Base-by-base conservation (phyloP, 1,140 invertebrate species). In the Augochlora pura region DNA sequence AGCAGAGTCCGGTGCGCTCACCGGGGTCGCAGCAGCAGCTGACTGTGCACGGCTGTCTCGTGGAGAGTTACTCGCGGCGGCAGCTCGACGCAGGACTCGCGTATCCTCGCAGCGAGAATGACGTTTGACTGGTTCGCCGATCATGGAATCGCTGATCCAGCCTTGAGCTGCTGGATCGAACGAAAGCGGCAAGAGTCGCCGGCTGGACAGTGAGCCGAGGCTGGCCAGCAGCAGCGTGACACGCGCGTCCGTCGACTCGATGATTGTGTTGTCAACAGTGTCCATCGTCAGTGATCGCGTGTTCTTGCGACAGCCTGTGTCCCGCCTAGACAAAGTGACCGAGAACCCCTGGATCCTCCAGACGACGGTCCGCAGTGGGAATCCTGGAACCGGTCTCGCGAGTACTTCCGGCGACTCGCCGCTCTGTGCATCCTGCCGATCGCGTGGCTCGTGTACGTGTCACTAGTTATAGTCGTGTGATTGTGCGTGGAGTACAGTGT, bases 191-290 rank as follows among this genome's bases (percentile, higher is more conserved):
- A 66, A 66, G 42, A 57, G 39, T 77, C 25, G 23, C 32, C 27
- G 42, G 18, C 21, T 10, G 75, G 60, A 49, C 57, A 77, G 54
- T 70, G 75, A 77, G 42, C 25, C 42, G 42, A 5, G 7, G 23
- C 14, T 7, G 27, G 8, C 12, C 27, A 16, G 27, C n/a, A 23
- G 18, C 27, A 69, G 62, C 74, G 39, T 46, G 39, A 60, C 65
- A 62, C 66, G n/a, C 52, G 10, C 46, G 46, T 46, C 5, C 25
- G 8, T 21, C 21, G 16, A 9, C 38, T 14, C 23, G 39, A 32
- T 4, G n/a, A 38, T 39, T 27, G 54, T 21, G 73, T 75, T 75
- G 32, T 62, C 62, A 54, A n/a, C 60, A 74, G 72, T 74, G 72
- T 38, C 72, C 62, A 0, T 42, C 39, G 39, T 42, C 39, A 46